phyloP scores from a whole-genome alignment of 2,113 vertebrate genomes.

The Progne subis region DNA sequence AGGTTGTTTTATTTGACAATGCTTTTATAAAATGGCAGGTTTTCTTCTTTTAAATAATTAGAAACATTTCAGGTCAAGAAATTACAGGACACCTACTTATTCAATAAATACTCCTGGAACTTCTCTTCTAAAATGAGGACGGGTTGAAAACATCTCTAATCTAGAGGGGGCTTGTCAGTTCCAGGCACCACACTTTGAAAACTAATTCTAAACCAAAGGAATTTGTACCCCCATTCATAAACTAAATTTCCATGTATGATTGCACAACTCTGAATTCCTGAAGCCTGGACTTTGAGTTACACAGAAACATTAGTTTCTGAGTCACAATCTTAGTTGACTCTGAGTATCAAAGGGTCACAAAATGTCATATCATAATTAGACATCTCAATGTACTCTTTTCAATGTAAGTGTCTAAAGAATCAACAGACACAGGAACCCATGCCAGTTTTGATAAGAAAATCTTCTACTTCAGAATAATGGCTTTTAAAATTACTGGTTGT shows the following conservation, averaged over 20 bases:
- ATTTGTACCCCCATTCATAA: background rate
- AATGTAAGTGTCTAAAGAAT: background rate
- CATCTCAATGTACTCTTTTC: background rate
- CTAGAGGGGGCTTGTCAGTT: background rate
- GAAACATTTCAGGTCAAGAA: background rate
- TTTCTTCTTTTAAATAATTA: background rate
- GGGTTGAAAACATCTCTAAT: background rate
- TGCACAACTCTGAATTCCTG: background rate
- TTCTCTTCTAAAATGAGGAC: background rate
- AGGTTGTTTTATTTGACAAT: background rate
- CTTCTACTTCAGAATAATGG: background rate
- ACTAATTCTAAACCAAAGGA: background rate
- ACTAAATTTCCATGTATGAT: background rate
- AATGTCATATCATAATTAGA: background rate
- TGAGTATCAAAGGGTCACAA: background rate
- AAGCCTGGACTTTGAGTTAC: background rate
- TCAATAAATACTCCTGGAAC: background rate
- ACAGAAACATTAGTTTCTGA: background rate
- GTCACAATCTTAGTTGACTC: background rate
- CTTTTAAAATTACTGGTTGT: background rate
- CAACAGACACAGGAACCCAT: background rate
- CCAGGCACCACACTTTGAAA: background rate
- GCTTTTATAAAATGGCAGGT: background rate
- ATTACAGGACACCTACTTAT: background rate
- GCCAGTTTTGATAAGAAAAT: background rate